Base-by-base conservation (phyloP, 2,888 invertebrate genomes). In the Hyposoter didymator region DNA sequence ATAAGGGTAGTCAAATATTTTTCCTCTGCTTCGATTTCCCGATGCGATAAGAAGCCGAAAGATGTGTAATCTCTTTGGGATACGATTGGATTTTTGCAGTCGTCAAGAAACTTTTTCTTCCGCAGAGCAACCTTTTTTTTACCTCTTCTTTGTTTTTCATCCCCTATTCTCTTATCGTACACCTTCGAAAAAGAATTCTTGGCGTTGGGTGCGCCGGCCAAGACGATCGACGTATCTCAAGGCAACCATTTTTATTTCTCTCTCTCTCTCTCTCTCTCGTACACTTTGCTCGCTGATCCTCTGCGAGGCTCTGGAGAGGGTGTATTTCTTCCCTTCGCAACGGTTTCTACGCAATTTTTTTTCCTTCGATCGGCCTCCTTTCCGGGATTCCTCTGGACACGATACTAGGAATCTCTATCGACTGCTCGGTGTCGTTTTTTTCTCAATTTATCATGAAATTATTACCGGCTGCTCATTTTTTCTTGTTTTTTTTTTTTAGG, bases 161-260 rank as follows among this genome's bases (percentile, higher is more conserved):
- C 28, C 43, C 64, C 66, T 28, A 59, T 59, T 81, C 32, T 72
- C 49, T 72, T 66, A 47, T 66, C 45, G 66, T 32, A 45, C 78
- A n/a, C 64, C 45, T 49, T 14, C 39, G 66, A 14, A 59, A 28
- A 59, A 43, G 43, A 43, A 55, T 45, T 45, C 67, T 49, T 28
- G 28, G 59, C 28, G 49, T 73, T 73, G 67, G 85, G 70, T 73
- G 82, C 75, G 69, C 82, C 84, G 70, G 55, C 64, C 78, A 66
- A 70, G 62, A 80, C 39, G 19, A 78, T 80, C 80, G 80, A 83
- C 75, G 79, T 82, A 80, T 85, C 79, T 82, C 70, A 39, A 59
- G 73, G 72, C 85, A 73, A 83, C 83, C 85, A 78, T 83, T 80
- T 83, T 80, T 75, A 45, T 47, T 35, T 39, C 6, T 43, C 19